Evolutionary conservation across 2,888 invertebrate genomes (phyloP), one percentile per base, ranked within the genome.

Genomic region (Sussaba pulchella): DNA sequence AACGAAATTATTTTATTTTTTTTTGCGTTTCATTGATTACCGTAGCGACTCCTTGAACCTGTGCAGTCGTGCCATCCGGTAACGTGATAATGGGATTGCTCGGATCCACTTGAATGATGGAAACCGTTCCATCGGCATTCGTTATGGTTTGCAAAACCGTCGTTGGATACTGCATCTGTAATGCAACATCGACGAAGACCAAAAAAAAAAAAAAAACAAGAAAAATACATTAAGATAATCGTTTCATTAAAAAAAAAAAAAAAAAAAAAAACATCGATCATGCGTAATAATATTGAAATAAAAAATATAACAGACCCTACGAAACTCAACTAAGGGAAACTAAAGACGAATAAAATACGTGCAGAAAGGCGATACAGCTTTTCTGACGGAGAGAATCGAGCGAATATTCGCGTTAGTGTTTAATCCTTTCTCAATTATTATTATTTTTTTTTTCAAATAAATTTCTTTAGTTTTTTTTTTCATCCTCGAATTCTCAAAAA

Each of bases 41-140:
- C 85, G 95, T 95, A 69, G 95, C 95, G 88, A 96, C 95, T 78
- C 96, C 96, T 92, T 96, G 96, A 80, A 99, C 98, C 93, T 98
- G 98, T 71, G 98, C 98, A 69, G 98, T 98, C 85, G 98, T 98
- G 81, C 98, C 98, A 93, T 99, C 98, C 0, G 98, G 98, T 91
- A 99, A 94, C 57, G 98, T 98, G 88, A 99, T 98, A 89, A 99
- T 98, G 83, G 98, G 97, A 93, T 97, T 97, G 92, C 96, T 97
- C 71, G 98, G 97, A 94, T 98, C 98, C 87, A 98, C 97, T 93
- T 98, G 98, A 85, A 99, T 98, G 83, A 99, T 96, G 81, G 98
- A 98, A 83, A 99, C 97, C 9, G 98, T 97, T 83, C 99, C 99
- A 94, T 99, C 99, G 0, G 98, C 97, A 93, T 99, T 99, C 87